phyloP scores from a whole-genome alignment of 2,888 invertebrate species.

The Emmelina monodactyla region DNA sequence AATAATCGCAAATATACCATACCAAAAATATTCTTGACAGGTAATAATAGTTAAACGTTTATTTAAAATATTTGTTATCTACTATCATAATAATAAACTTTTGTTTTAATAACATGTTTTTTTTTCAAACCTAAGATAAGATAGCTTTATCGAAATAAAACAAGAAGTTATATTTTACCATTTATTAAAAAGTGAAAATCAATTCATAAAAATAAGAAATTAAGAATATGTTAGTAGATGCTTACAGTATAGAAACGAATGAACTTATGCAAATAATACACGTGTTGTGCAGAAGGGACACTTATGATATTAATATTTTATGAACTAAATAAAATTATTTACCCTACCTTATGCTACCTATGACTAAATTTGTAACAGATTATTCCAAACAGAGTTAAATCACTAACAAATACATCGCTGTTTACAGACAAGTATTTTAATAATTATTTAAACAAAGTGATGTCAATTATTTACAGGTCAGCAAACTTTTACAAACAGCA shows the following conservation, averaged over 20 bases:
- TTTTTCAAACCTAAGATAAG: too few species aligned
- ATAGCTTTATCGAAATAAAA: too few species aligned
- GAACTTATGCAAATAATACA: background rate
- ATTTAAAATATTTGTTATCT: too few species aligned
- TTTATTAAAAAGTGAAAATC: slow-evolving; percentile 1
- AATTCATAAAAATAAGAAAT: slow-evolving; percentile 1
- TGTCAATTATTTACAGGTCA: background rate
- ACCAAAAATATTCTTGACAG: too few species aligned
- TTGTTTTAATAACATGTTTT: too few species aligned
- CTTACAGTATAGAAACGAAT: background rate
- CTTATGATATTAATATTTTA: too few species aligned
- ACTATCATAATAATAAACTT: too few species aligned
- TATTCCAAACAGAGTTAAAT: background rate
- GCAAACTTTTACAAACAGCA: too few species aligned
- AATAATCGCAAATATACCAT: too few species aligned
- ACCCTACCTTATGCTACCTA: background rate
- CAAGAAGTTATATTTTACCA: background rate
- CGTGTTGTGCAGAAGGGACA: slow-evolving; percentile 1
- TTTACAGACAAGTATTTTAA: background rate
- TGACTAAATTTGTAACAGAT: background rate
- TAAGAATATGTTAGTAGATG: background rate
- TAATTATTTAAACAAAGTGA: background rate
- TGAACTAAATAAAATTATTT: background rate
- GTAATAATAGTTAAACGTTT: too few species aligned
- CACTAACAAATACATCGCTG: too few species aligned